Evolutionary conservation across 1,140 invertebrate genomes (phyloP).

Genomic region (Armadillidium nasatum): DNA sequence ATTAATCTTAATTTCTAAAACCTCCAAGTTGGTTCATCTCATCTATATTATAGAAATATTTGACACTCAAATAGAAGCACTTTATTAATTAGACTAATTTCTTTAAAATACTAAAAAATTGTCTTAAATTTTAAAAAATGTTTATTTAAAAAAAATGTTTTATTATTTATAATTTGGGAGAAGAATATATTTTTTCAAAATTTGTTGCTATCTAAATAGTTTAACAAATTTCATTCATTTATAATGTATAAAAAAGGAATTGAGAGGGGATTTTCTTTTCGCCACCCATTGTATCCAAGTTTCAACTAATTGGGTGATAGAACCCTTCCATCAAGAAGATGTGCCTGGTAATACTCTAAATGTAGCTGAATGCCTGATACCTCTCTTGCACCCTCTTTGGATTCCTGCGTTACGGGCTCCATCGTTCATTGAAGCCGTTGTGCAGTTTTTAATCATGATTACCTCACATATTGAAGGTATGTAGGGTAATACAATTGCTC

Average conservation of each 20-base stretch:
- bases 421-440: background rate
- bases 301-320: background rate
- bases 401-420: background rate
- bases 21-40: no score
- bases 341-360: background rate
- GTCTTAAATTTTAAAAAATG: no score
- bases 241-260: background rate
- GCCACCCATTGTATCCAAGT: background rate
- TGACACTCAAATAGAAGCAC: no score
- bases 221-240: no score
- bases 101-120: no score
- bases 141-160: no score
- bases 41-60: no score
- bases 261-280: background rate
- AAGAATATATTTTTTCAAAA: no score
- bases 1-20: no score
- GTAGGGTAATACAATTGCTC: background rate
- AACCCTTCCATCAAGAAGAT: background rate
- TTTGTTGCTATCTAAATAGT: no score
- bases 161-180: no score
- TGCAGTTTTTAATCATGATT: background rate
- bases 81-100: no score
- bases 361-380: background rate
- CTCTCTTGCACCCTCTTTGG: background rate
- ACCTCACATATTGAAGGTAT: background rate